These are phyloP conservation scores for Oenanthe oenanthe DNA, from an alignment of 2,113 vertebrate species.

Conservation along the genomic window DNA sequence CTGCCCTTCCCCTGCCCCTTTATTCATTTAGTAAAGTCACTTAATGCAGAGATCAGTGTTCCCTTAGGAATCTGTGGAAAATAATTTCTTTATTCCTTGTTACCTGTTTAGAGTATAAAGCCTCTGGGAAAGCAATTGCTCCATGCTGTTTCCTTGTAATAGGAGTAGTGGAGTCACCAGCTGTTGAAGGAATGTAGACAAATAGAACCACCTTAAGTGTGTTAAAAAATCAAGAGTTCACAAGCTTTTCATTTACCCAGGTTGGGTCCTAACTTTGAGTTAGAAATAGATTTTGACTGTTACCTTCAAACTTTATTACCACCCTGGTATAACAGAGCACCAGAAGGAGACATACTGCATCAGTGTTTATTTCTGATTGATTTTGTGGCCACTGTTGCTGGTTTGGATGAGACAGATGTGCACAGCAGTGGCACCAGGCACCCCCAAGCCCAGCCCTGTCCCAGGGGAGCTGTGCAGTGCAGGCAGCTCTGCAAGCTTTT, in stretches of 20 bases:
- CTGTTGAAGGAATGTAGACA: not conserved
- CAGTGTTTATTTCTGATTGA: not conserved
- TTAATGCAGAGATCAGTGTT: not conserved
- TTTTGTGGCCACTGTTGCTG: not conserved
- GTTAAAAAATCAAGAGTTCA: not conserved
- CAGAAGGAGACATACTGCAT: not conserved
- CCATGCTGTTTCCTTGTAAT: not conserved
- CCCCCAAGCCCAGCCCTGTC: not conserved
- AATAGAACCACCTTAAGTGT: not conserved
- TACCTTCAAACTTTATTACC: not conserved
- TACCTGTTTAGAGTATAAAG: not conserved
- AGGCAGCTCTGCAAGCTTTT: not conserved
- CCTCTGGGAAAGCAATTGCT: not conserved
- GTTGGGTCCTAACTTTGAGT: not conserved
- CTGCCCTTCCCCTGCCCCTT: not conserved
- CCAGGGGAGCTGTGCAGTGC: not conserved
- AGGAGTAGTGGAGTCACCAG: not conserved
- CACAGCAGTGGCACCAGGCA: not conserved
- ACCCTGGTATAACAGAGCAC: not conserved
- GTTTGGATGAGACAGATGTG: not conserved
- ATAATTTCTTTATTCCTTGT: not conserved
- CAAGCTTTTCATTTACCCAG: not conserved
- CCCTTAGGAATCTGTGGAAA: not conserved
- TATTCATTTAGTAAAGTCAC: not conserved
- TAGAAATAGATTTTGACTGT: not conserved